Evolutionary conservation across 2,888 invertebrate species (phyloP), one percentile per base, ranked within the genome.

Genomic region (Spodoptera exigua): DNA sequence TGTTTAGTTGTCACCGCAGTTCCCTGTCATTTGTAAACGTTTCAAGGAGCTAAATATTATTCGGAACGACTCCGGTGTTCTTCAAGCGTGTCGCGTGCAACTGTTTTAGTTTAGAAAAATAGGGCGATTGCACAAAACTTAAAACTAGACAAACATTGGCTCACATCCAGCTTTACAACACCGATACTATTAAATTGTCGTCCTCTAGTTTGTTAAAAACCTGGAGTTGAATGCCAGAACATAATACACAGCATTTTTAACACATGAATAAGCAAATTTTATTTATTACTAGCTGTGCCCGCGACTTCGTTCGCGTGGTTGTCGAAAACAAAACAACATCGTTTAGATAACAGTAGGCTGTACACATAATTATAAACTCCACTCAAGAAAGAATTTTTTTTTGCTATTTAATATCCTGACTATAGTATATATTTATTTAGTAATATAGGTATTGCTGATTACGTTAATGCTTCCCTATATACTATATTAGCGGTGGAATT

Each of bases 71-170:
- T 70, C 75, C 65, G 59, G 67, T 70, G 66, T 71, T 78, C 55
- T 70, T 73, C 63, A 62, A 78, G 74, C 73, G 92, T 89, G 89
- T 88, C 89, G 89, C 90, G 91, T 89, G 91, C 89, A 90, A 89
- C 89, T 80, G 87, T 88, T 88, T 90, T 84, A 86, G 89, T 90
- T 90, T 89, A 89, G 86, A 93, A 93, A 93, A 93, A 93, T 93
- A 89, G 94, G 92, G 82, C 93, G 93, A 92, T 94, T 94, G 93
- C 94, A 93, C 85, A 94, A 94, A 92, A 90, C 88, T 87, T 85
- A 82, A 88, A 88, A 90, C 87, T 85, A 87, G 85, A 84, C 81
- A 84, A 85, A 88, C 79, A 85, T 91, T 93, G 93, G 94, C 93
- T 78, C 79, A 60, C 78, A 75, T 90, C 94, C 94, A 93, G 88